A percentile compares a stretch with the other conserved stretches of the same genome.
phyloP scores from a whole-genome alignment of 2,113 vertebrate genomes.

The Prionailurus viverrinus region DNA sequence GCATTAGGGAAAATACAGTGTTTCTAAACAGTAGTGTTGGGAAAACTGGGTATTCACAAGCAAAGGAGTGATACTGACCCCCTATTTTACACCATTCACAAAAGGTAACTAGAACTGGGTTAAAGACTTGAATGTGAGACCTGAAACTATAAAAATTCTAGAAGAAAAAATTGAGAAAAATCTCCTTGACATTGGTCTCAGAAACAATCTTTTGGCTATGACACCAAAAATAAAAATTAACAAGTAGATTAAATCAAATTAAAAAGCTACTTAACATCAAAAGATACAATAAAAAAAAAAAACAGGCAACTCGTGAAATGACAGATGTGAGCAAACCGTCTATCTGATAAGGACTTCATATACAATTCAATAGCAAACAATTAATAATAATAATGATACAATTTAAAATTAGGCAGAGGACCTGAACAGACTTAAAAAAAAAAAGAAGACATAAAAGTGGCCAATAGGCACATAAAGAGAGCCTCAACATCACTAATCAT shows the following conservation, averaged over 20 bases:
- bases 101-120: background rate
- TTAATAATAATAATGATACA: no score
- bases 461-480: no score
- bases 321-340: background rate
- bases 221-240: background rate
- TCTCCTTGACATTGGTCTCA: background rate
- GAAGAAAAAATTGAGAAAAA: background rate
- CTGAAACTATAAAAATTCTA: background rate
- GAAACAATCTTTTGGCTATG: background rate
- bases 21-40: background rate
- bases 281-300: background rate
- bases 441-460: no score
- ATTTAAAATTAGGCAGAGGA: no score
- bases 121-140: background rate
- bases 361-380: no score
- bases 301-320: background rate
- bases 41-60: background rate
- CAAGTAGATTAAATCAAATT: background rate
- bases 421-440: no score
- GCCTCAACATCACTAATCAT: no score
- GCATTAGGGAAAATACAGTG: background rate
- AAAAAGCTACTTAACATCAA: background rate
- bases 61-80: background rate
- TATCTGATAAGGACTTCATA: background rate
- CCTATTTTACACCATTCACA: background rate